Evolutionary conservation across 1,140 invertebrate species (phyloP).

Genomic region (Coelopa frigida): DNA sequence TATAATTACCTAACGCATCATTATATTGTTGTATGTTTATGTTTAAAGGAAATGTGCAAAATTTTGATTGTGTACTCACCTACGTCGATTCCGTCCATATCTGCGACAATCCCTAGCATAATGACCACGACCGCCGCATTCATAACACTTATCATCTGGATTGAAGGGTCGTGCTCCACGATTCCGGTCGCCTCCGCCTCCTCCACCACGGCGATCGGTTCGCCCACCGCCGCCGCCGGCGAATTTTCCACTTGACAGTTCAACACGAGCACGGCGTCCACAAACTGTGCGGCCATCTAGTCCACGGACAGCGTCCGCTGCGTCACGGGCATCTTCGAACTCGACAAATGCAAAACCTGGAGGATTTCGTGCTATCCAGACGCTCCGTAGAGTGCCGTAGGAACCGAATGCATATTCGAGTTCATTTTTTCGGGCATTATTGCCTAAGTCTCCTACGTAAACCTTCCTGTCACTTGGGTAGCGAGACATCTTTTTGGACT

Average conservation of each 20-base stretch:
- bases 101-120: conserved; percentile 15
- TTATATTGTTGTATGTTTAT: too few species aligned
- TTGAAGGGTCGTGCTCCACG: conserved; percentile 58
- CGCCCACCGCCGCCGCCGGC: conserved; percentile 54
- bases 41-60: too few species aligned
- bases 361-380: conserved; percentile 91
- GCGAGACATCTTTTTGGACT: conserved; percentile 56
- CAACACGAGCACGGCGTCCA: conserved; percentile 82
- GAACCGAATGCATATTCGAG: conserved; percentile 90
- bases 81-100: conserved; percentile 5
- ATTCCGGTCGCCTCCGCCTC: conserved; percentile 44
- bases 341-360: conserved; percentile 94
- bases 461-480: conserved; percentile 87
- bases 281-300: conserved; percentile 74
- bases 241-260: conserved; percentile 81
- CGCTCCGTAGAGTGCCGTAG: conserved; percentile 87
- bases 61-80: too few species aligned
- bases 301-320: conserved; percentile 78
- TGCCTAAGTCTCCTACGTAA: conserved; percentile 91
- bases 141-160: conserved; percentile 76
- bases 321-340: conserved; percentile 84
- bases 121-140: conserved; percentile 76
- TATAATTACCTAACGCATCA: too few species aligned
- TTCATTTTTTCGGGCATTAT: conserved; percentile 82
- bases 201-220: conserved; percentile 34